Conservation (phyloP, 2,113 vertebrate genomes). For the Mionectes macconnelli region DNA sequence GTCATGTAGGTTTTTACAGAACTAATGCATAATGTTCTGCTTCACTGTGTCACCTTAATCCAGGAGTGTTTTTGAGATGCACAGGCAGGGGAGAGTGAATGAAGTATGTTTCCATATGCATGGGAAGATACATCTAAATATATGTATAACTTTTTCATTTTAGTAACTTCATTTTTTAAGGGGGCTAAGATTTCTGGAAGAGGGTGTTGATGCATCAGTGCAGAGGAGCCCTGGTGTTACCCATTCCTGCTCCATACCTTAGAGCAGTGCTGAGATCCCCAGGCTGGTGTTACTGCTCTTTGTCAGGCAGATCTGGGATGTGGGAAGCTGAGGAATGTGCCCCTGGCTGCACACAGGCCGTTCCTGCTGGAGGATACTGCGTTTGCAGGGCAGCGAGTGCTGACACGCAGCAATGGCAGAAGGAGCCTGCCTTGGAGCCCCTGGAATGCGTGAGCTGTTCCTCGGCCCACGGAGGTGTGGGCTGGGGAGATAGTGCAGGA, state of each 20-base stretch:
- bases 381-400: background rate
- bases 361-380: background rate
- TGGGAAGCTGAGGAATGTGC: slow-evolving; percentile 3
- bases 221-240: fast-evolving
- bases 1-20: background rate
- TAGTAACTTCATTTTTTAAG: background rate
- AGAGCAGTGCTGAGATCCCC: background rate
- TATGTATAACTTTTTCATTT: background rate
- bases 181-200: background rate
- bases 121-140: background rate
- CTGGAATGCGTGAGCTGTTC: background rate
- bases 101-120: background rate
- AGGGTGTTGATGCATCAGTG: background rate
- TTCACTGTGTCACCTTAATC: background rate
- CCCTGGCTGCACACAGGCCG: background rate
- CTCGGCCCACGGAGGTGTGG: background rate
- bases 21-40: background rate
- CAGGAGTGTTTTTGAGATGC: background rate
- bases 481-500: background rate
- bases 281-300: background rate
- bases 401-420: background rate
- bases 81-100: background rate
- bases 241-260: background rate
- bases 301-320: background rate
- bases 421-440: background rate